Evolutionary conservation across 2,888 invertebrate genomes (phyloP).

Genomic region (Apoda limacodes): DNA sequence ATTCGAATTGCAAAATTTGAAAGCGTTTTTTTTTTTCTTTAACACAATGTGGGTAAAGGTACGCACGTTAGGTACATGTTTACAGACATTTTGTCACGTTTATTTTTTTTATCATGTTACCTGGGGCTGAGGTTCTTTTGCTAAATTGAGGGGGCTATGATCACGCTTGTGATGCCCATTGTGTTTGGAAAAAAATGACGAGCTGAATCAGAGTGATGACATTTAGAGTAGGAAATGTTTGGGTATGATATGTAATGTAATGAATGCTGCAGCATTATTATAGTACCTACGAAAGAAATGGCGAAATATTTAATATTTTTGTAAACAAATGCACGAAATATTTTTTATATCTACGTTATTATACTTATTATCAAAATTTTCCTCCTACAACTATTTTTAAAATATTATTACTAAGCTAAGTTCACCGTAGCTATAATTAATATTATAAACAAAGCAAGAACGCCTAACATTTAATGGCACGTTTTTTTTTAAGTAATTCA

Average conservation of each 20-base stretch:
- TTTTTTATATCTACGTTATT: too few species aligned
- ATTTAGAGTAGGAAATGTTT: constrained; percentile 32
- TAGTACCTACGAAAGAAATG: too few species aligned
- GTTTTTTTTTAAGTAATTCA: too few species aligned
- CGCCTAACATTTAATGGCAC: too few species aligned
- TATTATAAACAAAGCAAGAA: too few species aligned
- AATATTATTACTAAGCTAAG: too few species aligned
- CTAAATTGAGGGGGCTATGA: constrained; percentile 50
- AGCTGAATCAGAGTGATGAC: constrained; percentile 54
- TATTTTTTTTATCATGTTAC: constrained; percentile 49
- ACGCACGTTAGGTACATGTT: constrained; percentile 59
- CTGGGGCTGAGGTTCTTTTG: constrained; percentile 54
- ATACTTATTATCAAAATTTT: too few species aligned
- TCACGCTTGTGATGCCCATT: constrained; percentile 34
- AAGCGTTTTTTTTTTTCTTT: constrained; percentile 33
- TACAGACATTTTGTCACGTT: constrained; percentile 69
- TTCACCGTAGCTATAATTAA: too few species aligned
- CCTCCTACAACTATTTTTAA: too few species aligned
- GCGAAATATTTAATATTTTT: too few species aligned
- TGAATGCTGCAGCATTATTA: too few species aligned
- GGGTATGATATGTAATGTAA: constrained; percentile 30
- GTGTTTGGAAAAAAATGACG: constrained; percentile 36
- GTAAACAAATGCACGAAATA: too few species aligned
- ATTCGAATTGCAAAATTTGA: constrained; percentile 43
- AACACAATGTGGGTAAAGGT: constrained; percentile 30